Conservation (phyloP, 2,888 invertebrate species). For the Boloria selene region DNA sequence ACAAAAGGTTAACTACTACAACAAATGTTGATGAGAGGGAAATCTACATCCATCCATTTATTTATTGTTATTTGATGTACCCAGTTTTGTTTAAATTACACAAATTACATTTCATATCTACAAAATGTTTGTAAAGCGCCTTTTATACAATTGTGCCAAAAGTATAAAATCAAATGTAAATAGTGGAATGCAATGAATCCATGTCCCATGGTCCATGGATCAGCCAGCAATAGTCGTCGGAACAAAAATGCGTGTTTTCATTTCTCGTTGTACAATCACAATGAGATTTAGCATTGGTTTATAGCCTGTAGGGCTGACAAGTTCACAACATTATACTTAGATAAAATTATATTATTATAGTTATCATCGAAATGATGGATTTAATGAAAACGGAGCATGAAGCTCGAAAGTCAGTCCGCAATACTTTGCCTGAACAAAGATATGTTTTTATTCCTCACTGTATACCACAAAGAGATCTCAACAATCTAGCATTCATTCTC, state of each 20-base stretch:
- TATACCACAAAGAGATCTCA: constrained; percentile 55
- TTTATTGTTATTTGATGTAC: too few species aligned
- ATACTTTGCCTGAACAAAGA: constrained; percentile 59
- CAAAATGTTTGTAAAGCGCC: neutral
- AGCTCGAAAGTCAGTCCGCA: constrained; percentile 49
- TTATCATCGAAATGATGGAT: too few species aligned
- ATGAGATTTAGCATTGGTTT: constrained; percentile 51
- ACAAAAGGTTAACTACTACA: too few species aligned
- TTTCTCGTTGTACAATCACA: constrained; percentile 13
- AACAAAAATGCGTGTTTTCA: constrained; percentile 8
- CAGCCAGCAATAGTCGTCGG: neutral
- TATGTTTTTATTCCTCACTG: constrained; percentile 74
- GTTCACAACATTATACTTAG: neutral
- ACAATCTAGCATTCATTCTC: constrained; percentile 63
- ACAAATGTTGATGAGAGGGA: too few species aligned
- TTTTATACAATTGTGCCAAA: neutral
- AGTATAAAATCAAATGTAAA: constrained; percentile 18
- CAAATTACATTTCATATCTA: too few species aligned
- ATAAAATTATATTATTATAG: too few species aligned
- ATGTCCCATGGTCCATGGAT: neutral
- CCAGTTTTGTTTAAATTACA: too few species aligned
- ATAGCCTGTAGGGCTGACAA: constrained; percentile 52
- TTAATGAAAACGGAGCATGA: constrained; percentile 48
- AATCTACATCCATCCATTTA: neutral
- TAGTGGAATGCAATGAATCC: constrained; percentile 14